Base-by-base conservation (phyloP, 1,140 invertebrate species). In the Nomia melanderi region DNA sequence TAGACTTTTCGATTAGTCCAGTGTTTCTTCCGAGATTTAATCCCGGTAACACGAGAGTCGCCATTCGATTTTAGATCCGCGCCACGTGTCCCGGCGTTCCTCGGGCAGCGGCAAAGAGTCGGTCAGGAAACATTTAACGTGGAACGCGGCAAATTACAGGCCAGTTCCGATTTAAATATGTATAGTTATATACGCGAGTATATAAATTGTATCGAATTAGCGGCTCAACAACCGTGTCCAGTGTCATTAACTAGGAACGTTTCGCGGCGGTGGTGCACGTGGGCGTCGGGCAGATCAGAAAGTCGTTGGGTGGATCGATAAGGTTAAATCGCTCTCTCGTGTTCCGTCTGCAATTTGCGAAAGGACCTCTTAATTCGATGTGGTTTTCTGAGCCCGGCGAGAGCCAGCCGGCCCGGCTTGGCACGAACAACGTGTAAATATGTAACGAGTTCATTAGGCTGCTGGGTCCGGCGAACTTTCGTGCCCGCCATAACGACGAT, bases 341-440 rank as follows among this genome's bases (percentile, higher is more conserved):
- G 81, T 82, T 77, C 77, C 80, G 81, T 83, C 81, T 78, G 80
- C 80, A 83, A 83, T 83, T 83, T 83, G 70, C 76, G 75, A 82
- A 77, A 83, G 81, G 81, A 83, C 80, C 81, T 83, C 81, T 83
- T 83, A 83, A 83, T 83, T 82, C 80, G 81, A 83, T 82, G 81
- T 70, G 81, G 81, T 83, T 83, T 83, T 82, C 79, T 83, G 81
- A 59, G 59, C 81, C 70, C 63, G 31, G 53, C 66, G 44, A 14
- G 63, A 14, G 53, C 62, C 44, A 23, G 63, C 60, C 62, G 72
- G 27, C 64, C 39, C 65, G 59, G 50, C 76, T 50, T 74, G 50
- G 65, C 82, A 83, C 81, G 82, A 83, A 83, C 82, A 83, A 83
- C 81, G 82, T 83, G 82, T 84, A 83, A 84, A 84, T 84, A 84